Conservation (phyloP, 1,140 invertebrate genomes). For the Akabosia matsudoensis region DNA sequence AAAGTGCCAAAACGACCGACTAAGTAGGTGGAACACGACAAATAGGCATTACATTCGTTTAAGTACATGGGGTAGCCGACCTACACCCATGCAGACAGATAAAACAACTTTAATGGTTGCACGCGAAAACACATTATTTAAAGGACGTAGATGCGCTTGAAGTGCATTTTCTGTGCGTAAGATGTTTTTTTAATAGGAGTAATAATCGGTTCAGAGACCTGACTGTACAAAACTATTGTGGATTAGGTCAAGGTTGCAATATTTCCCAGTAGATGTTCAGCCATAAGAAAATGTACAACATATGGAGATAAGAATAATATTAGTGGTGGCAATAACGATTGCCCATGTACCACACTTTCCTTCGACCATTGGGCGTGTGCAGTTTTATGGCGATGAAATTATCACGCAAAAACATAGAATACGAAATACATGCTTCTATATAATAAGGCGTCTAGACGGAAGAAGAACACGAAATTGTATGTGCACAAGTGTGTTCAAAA, state of each 20-base stretch:
- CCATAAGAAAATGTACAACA: background rate
- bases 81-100: background rate
- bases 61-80: background rate
- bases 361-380: background rate
- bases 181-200: conserved; percentile 5
- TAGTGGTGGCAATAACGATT: background rate
- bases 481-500: background rate
- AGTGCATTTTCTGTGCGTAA: conserved; percentile 11
- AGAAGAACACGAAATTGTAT: background rate
- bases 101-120: too few relatives aligned
- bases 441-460: background rate
- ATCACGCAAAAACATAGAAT: background rate
- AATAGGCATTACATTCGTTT: background rate
- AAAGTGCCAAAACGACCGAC: conserved; percentile 22
- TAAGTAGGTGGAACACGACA: background rate
- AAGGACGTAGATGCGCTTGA: background rate
- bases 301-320: background rate
- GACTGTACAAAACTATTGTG: background rate
- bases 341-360: background rate
- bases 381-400: background rate
- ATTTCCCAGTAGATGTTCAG: background rate
- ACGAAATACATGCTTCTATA: background rate
- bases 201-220: conserved; percentile 16
- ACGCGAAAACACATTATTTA: too few relatives aligned
- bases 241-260: conserved; percentile 23